Evolutionary conservation across 2,888 invertebrate genomes (phyloP).

Genomic region (Epinotia nisella): DNA sequence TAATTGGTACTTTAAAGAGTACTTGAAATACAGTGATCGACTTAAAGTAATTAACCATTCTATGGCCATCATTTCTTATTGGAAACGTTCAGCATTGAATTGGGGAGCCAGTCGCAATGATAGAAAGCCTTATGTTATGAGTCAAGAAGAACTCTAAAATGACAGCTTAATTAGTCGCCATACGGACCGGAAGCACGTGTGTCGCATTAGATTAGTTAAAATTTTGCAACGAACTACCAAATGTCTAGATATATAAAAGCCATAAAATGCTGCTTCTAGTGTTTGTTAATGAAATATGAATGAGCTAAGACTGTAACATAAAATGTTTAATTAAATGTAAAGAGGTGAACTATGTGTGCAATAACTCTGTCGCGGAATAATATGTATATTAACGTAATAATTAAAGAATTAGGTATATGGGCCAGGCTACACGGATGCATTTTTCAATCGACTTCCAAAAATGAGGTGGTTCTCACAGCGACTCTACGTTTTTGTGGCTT

Average conservation of each 20-base stretch:
- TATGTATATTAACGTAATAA: conserved; percentile 27
- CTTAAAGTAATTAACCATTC: neutral
- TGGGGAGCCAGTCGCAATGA: neutral
- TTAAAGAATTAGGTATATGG: conserved; percentile 35
- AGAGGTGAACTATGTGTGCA: conserved; percentile 32
- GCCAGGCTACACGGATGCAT: conserved; percentile 18
- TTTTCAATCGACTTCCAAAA: neutral
- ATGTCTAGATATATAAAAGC: no score
- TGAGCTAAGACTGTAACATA: conserved; percentile 5
- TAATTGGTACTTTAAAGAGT: no score
- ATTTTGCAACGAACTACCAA: neutral
- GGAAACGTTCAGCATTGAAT: neutral
- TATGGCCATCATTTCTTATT: neutral
- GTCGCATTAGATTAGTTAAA: no score
- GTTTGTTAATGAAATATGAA: conserved; percentile 2
- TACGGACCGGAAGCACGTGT: neutral
- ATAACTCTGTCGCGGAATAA: conserved; percentile 19
- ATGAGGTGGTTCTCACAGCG: neutral
- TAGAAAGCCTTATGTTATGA: neutral
- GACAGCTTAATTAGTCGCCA: neutral
- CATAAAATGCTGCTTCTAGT: no score
- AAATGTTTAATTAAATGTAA: conserved; percentile 16
- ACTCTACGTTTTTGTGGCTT: neutral
- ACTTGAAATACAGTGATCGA: no score
- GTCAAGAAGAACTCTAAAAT: neutral